A percentile compares a stretch with the other conserved stretches of the same genome.
phyloP scores from a whole-genome alignment of 2,797 vertebrate genomes.

The Hephaestus fuliginosus region DNA sequence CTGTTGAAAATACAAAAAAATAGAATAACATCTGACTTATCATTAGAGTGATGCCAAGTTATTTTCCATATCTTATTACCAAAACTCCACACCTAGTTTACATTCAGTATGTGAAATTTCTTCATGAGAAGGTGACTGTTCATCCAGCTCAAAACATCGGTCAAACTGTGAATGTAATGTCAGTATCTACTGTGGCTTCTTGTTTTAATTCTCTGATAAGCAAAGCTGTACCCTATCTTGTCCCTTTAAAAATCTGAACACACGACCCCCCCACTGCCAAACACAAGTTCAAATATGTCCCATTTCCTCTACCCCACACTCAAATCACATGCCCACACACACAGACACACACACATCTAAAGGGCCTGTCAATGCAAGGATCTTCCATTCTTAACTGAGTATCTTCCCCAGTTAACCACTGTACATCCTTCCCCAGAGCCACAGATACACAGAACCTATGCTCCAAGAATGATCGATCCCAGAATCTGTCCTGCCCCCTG shows the following conservation, averaged over 20 bases:
- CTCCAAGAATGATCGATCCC: conserved; percentile 18
- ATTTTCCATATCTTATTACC: neutral
- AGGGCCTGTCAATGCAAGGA: conserved; percentile 40
- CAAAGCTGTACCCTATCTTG: conserved; percentile 16
- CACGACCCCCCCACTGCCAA: neutral
- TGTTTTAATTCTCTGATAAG: conserved; percentile 53
- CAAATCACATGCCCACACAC: neutral
- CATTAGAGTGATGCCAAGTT: neutral
- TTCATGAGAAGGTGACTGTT: neutral
- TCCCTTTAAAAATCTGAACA: conserved; percentile 1
- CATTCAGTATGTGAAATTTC: conserved; percentile 8
- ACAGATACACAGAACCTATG: conserved; percentile 36
- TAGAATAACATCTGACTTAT: neutral
- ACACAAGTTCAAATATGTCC: conserved; percentile 19
- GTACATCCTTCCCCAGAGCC: conserved; percentile 12
- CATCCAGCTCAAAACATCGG: neutral
- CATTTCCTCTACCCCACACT: neutral
- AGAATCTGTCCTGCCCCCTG: conserved; percentile 20
- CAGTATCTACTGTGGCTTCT: neutral
- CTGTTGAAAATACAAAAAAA: conserved; percentile 11
- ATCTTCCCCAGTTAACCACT: conserved; percentile 29
- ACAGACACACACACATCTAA: conserved; percentile 28
- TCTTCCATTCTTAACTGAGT: conserved; percentile 31
- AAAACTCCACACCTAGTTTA: neutral
- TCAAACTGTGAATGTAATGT: neutral